Percentiles rank a stretch among this genome's conserved stretches.
These are phyloP conservation scores for Leptopterna dolabrata DNA, from an alignment of 2,888 invertebrate species.

Conservation along the genomic window DNA sequence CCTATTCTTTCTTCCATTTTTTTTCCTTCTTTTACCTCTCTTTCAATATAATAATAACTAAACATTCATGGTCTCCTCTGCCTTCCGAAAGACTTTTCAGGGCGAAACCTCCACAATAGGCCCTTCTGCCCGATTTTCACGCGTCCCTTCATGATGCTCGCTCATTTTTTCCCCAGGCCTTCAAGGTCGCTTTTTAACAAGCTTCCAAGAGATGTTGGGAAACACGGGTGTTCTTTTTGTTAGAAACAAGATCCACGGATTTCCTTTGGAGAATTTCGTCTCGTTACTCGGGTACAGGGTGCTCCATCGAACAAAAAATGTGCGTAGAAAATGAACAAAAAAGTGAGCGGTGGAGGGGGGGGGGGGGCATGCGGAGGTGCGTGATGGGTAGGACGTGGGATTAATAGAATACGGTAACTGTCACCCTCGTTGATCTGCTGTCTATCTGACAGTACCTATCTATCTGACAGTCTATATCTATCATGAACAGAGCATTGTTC, in stretches of 20 bases:
- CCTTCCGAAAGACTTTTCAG: not conserved
- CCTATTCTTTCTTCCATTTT: not conserved
- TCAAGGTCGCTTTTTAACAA: conserved; percentile 23
- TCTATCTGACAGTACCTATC: not conserved
- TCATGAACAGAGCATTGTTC: no score
- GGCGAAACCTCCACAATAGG: not conserved
- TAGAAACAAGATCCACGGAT: not conserved
- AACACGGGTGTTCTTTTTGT: conserved; percentile 21
- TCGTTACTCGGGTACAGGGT: not conserved
- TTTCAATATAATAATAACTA: conserved; percentile 48
- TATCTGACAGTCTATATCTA: no score
- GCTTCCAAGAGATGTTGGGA: conserved; percentile 34
- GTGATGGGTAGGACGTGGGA: not conserved
- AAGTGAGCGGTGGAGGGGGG: no score
- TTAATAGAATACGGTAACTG: not conserved
- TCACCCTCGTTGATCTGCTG: not conserved
- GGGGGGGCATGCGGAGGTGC: not conserved
- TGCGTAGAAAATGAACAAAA: not conserved
- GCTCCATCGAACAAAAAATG: not conserved
- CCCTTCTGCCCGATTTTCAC: conserved; percentile 38
- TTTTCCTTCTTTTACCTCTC: not conserved
- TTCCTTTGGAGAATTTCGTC: conserved; percentile 25
- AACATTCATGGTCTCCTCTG: conserved; percentile 25
- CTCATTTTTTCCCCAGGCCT: not conserved
- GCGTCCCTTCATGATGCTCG: conserved; percentile 10